phyloP scores from a whole-genome alignment of 2,888 invertebrate species.

The Agrotis clavis region DNA sequence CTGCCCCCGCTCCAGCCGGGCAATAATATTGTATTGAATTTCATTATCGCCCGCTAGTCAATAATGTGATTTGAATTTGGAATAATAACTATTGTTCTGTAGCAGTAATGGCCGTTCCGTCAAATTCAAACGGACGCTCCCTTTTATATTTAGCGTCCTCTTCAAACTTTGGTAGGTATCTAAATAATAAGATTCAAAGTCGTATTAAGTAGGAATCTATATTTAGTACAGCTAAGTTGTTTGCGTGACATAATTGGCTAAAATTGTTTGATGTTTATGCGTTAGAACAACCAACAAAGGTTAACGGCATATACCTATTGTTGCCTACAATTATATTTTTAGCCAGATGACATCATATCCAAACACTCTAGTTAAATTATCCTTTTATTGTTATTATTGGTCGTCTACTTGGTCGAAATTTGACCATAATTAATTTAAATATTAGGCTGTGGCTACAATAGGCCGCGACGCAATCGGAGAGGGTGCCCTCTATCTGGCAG shows the following conservation, averaged over 20 bases:
- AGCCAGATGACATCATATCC: neutral
- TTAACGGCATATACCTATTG: neutral
- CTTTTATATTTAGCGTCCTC: conserved; percentile 28
- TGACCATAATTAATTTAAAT: too few relatives aligned
- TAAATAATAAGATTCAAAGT: conserved; percentile 24
- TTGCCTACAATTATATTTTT: conserved; percentile 13
- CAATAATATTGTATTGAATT: too few relatives aligned
- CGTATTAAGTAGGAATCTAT: conserved; percentile 14
- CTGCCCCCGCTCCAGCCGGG: too few relatives aligned
- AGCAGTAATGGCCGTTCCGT: too few relatives aligned
- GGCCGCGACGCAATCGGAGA: too few relatives aligned
- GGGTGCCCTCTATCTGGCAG: too few relatives aligned
- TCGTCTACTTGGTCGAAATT: too few relatives aligned
- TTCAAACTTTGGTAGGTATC: conserved; percentile 15
- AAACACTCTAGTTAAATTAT: neutral
- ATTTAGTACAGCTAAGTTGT: conserved; percentile 1
- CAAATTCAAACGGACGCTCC: conserved; percentile 23
- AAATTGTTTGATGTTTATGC: neutral
- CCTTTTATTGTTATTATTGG: neutral
- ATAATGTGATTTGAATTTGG: too few relatives aligned
- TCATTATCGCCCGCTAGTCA: too few relatives aligned
- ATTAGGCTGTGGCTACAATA: too few relatives aligned
- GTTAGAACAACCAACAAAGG: conserved; percentile 2
- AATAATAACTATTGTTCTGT: too few relatives aligned
- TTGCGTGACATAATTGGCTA: conserved; percentile 9